A percentile compares a stretch with the other conserved stretches of the same genome.
phyloP scores from a whole-genome alignment of 1,140 invertebrate species.

The Drosophila funebris region DNA sequence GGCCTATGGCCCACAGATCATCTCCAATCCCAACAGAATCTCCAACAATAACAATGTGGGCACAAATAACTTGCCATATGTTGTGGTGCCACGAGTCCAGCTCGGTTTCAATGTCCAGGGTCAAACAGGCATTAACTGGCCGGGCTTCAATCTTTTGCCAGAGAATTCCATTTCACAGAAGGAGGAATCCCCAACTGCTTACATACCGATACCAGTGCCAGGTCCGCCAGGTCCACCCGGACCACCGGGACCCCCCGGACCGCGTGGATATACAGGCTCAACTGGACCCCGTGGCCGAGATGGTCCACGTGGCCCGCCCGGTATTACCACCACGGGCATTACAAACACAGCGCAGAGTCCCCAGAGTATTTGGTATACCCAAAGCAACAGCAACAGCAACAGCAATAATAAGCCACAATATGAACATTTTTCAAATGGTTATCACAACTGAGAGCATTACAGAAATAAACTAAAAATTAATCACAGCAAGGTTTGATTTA shows the following conservation, averaged over 20 bases:
- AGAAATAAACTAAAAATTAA: background rate
- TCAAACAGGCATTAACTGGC: conserved; percentile 48
- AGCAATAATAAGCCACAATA: conserved; percentile 47
- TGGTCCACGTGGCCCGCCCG: conserved; percentile 33
- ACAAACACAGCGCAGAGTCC: conserved; percentile 33
- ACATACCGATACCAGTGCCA: conserved; percentile 56
- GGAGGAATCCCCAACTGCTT: conserved; percentile 43
- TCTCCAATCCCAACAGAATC: background rate
- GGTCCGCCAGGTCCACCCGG: conserved; percentile 67
- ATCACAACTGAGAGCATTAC: conserved; percentile 51
- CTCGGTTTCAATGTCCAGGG: conserved; percentile 67
- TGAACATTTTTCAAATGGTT: conserved; percentile 51
- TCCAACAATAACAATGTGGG: conserved; percentile 2
- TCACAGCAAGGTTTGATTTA: background rate
- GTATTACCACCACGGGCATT: conserved; percentile 10
- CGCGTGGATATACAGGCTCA: conserved; percentile 18
- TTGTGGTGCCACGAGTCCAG: conserved; percentile 57
- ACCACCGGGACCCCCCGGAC: conserved; percentile 53
- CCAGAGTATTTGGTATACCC: conserved; percentile 55
- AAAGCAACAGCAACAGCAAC: conserved; percentile 36
- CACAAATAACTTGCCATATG: conserved; percentile 33
- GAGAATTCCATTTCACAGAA: conserved; percentile 33
- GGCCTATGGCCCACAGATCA: conserved; percentile 48
- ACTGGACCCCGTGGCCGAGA: conserved; percentile 34
- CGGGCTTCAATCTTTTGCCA: conserved; percentile 19